phyloP scores from a whole-genome alignment of 2,888 invertebrate species.

The Limulus polyphemus region DNA sequence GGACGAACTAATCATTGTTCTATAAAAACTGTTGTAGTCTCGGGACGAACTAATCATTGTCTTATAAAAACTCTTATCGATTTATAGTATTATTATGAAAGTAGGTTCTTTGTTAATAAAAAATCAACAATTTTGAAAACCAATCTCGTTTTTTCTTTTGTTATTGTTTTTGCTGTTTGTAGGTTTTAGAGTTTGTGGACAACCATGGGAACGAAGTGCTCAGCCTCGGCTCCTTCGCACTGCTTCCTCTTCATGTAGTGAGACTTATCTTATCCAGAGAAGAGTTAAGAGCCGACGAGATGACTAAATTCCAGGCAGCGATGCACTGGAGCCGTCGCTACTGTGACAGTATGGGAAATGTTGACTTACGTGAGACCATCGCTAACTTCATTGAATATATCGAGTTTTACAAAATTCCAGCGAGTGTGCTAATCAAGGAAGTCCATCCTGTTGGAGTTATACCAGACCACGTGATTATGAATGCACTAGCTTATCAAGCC shows the following conservation, averaged over 20 bases:
- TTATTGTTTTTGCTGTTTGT: constrained; percentile 12
- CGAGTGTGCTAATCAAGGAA: constrained; percentile 81
- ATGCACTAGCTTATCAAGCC: constrained; percentile 90
- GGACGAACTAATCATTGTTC: no score
- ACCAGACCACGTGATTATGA: constrained; percentile 82
- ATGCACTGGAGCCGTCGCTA: constrained; percentile 92
- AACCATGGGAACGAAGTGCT: constrained; percentile 86
- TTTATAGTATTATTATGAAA: no score
- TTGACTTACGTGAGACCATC: constrained; percentile 30
- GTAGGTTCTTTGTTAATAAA: no score
- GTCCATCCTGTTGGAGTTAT: constrained; percentile 68
- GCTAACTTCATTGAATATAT: constrained; percentile 76
- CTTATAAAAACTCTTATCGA: no score
- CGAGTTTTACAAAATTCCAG: constrained; percentile 88
- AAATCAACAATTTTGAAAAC: no score
- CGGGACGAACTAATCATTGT: no score
- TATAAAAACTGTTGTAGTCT: no score
- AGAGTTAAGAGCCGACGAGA: constrained; percentile 79
- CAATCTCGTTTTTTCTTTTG: no score
- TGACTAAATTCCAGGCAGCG: constrained; percentile 86
- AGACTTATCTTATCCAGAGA: constrained; percentile 75
- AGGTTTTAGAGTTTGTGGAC: constrained; percentile 86
- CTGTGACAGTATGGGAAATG: constrained; percentile 61
- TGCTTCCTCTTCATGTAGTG: constrained; percentile 82
- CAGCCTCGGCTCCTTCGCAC: constrained; percentile 78